These are phyloP conservation scores for Serranus cabrilla DNA, from an alignment of 2,797 vertebrate species.

Conservation along the genomic window DNA sequence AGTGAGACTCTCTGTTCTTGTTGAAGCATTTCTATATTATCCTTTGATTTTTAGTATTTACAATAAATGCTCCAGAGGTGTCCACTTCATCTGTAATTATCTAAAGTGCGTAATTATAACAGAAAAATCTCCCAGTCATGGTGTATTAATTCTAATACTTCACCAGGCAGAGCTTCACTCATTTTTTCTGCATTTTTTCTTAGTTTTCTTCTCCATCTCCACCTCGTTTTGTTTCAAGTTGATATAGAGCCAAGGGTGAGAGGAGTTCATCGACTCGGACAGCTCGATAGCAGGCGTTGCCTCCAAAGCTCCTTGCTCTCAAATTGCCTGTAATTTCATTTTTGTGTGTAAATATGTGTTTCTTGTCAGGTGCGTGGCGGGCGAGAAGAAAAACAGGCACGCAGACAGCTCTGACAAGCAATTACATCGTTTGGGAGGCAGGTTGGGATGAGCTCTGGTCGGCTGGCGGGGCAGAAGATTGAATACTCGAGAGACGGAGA, in stretches of 20 bases:
- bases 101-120: conserved; percentile 37
- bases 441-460: conserved; percentile 58
- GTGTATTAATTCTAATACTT: conserved; percentile 1
- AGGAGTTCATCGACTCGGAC: conserved; percentile 67
- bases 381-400: conserved; percentile 63
- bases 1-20: conserved; percentile 1
- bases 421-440: conserved; percentile 78
- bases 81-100: conserved; percentile 44
- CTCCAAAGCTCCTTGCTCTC: conserved; percentile 48
- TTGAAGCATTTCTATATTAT: not conserved
- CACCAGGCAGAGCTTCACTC: too few species aligned
- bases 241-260: conserved; percentile 47
- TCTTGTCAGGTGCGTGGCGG: conserved; percentile 77
- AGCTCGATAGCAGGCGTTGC: conserved; percentile 62
- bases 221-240: conserved; percentile 22
- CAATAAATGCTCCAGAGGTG: conserved; percentile 13
- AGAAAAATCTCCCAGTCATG: conserved; percentile 15
- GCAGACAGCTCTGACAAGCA: conserved; percentile 83
- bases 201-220: conserved; percentile 4
- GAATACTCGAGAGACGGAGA: conserved; percentile 47
- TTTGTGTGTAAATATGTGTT: conserved; percentile 83
- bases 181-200: not conserved
- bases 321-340: conserved; percentile 81
- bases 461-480: conserved; percentile 31
- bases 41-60: conserved; percentile 32